Conservation (phyloP, 2,888 invertebrate genomes). For the Rhagium mordax region DNA sequence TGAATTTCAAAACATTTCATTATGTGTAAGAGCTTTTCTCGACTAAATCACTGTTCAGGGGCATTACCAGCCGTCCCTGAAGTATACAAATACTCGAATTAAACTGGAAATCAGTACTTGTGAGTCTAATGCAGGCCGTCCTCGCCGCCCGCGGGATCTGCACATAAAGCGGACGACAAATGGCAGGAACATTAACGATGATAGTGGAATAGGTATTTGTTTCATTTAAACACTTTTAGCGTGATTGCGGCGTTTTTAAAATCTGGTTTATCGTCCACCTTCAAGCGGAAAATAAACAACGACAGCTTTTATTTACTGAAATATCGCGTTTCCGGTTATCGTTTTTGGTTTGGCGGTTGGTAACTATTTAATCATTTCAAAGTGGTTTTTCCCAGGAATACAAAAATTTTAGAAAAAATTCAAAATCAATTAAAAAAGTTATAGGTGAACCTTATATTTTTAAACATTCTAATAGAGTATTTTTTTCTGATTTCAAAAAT, state of each 20-base stretch:
- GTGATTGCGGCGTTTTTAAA: slow-evolving; percentile 26
- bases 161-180: slow-evolving; percentile 31
- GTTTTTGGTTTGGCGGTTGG: neutral
- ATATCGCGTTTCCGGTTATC: neutral
- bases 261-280: neutral
- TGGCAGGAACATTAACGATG: slow-evolving; percentile 14
- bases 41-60: slow-evolving; percentile 48
- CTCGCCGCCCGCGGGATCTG: slow-evolving; percentile 13
- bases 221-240: slow-evolving; percentile 31
- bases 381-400: no score
- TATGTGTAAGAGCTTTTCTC: slow-evolving; percentile 66
- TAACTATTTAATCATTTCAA: no score
- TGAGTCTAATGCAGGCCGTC: slow-evolving; percentile 21
- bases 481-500: no score
- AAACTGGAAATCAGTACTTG: slow-evolving; percentile 55
- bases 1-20: slow-evolving; percentile 70
- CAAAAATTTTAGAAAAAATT: no score
- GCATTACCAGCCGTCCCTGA: slow-evolving; percentile 45
- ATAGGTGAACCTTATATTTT: no score
- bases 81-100: slow-evolving; percentile 64
- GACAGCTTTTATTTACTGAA: neutral
- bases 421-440: no score
- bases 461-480: no score
- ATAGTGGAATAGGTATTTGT: slow-evolving; percentile 28
- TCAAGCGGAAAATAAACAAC: neutral